A percentile compares a stretch with the other conserved stretches of the same genome.
Evolutionary conservation across 2,797 vertebrate genomes (phyloP).

Genomic region (Rhyacichthys aspro): DNA sequence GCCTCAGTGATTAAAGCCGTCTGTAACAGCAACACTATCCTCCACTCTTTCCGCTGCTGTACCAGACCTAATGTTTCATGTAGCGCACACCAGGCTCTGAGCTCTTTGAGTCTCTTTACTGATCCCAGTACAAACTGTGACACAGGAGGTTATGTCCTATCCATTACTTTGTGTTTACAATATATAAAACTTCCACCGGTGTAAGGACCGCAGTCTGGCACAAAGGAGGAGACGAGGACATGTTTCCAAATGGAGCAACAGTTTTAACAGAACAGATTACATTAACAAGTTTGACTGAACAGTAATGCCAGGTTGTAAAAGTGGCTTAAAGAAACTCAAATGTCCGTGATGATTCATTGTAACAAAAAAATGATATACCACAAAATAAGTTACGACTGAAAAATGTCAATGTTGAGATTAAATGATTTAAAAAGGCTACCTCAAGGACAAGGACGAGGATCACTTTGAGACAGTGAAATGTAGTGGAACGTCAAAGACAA

Average conservation of each 20-base stretch:
- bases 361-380: background rate
- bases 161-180: background rate
- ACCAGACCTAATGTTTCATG: conserved; percentile 10
- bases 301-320: background rate
- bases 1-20: conserved; percentile 54
- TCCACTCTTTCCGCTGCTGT: conserved; percentile 29
- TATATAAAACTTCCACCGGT: background rate
- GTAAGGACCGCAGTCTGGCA: no score
- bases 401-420: conserved; percentile 7
- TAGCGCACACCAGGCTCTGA: conserved; percentile 3
- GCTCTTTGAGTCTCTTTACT: conserved; percentile 22
- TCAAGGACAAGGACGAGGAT: background rate
- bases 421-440: background rate
- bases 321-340: no score
- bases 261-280: background rate
- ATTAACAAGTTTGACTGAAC: background rate
- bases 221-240: no score
- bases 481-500: background rate
- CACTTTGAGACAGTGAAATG: conserved; percentile 9
- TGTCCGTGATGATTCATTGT: background rate
- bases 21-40: conserved; percentile 55
- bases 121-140: conserved; percentile 12
- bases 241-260: background rate
- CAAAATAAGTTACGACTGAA: conserved; percentile 8
- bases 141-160: background rate